phyloP scores from a whole-genome alignment of 2,113 vertebrate genomes.

The Pachypanchax playfairii region DNA sequence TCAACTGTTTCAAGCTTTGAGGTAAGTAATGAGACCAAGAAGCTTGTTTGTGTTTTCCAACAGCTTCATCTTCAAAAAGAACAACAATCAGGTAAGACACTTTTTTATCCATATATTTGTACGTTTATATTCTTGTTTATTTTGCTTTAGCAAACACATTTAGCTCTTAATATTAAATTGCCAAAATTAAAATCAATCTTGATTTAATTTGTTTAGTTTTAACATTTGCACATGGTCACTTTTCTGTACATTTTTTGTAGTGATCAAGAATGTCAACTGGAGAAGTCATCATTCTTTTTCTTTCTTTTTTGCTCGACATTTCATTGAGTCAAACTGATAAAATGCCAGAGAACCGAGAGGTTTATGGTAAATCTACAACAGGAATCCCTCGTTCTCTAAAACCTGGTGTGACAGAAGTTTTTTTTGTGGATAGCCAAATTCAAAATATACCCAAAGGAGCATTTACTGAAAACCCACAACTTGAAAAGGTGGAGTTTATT shows the following conservation, averaged over 20 bases:
- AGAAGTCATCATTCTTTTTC: slow-evolving; percentile 24
- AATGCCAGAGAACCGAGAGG: slow-evolving; percentile 52
- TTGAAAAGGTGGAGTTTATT: slow-evolving; percentile 77
- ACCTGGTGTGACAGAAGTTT: slow-evolving; percentile 72
- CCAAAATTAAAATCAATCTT: not conserved
- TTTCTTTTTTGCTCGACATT: slow-evolving; percentile 40
- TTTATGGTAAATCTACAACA: slow-evolving; percentile 60
- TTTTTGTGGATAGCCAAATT: slow-evolving; percentile 76
- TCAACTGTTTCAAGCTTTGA: slow-evolving; percentile 1
- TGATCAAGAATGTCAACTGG: slow-evolving; percentile 50
- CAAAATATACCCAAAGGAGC: slow-evolving; percentile 69
- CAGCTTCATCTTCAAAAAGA: not conserved
- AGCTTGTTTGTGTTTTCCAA: slow-evolving; percentile 13
- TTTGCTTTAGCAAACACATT: not conserved
- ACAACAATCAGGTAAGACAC: slow-evolving; percentile 51
- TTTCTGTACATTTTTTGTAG: slow-evolving; percentile 45
- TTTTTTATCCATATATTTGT: not conserved
- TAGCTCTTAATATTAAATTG: no score
- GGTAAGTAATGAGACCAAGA: slow-evolving; percentile 20
- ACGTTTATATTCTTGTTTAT: not conserved
- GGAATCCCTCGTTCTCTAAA: slow-evolving; percentile 70
- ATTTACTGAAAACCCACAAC: slow-evolving; percentile 72
- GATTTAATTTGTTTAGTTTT: not conserved
- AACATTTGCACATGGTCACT: not conserved
- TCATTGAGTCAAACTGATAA: slow-evolving; percentile 5